Evolutionary conservation across 2,888 invertebrate species (phyloP).

Genomic region (Scaptomyza polygonia): DNA sequence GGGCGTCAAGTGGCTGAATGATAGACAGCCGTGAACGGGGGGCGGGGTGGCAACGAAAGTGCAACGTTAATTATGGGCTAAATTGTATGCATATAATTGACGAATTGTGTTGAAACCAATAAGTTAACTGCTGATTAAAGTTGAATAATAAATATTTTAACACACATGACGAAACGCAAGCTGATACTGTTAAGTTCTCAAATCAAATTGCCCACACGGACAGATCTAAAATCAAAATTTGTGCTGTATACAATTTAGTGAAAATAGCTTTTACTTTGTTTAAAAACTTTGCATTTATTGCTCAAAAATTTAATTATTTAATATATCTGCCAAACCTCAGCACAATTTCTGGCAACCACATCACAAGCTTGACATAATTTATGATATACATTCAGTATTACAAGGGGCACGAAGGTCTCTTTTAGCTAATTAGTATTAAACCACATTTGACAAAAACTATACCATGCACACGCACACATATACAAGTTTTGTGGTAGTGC

Average conservation of each 20-base stretch:
- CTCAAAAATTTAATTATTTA: too few relatives aligned
- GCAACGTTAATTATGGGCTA: constrained; percentile 33
- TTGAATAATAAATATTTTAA: too few relatives aligned
- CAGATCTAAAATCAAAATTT: too few relatives aligned
- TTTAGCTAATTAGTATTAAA: constrained; percentile 14
- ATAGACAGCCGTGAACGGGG: constrained; percentile 26
- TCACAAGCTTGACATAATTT: background rate
- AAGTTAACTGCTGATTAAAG: background rate
- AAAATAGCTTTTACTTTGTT: too few relatives aligned
- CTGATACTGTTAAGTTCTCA: too few relatives aligned
- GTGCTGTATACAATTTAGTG: too few relatives aligned
- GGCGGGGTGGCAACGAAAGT: background rate
- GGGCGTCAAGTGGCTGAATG: constrained; percentile 50
- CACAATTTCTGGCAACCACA: background rate
- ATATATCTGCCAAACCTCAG: background rate
- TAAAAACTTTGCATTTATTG: background rate
- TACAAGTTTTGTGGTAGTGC: background rate
- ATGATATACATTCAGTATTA: background rate
- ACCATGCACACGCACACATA: background rate
- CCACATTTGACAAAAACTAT: constrained; percentile 8
- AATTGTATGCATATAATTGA: background rate
- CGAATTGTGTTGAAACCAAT: background rate
- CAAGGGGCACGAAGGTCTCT: background rate
- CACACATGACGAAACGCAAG: too few relatives aligned
- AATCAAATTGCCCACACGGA: too few relatives aligned